Evolutionary conservation across 2,113 vertebrate genomes (phyloP).

Genomic region (Chiloscyllium plagiosum): DNA sequence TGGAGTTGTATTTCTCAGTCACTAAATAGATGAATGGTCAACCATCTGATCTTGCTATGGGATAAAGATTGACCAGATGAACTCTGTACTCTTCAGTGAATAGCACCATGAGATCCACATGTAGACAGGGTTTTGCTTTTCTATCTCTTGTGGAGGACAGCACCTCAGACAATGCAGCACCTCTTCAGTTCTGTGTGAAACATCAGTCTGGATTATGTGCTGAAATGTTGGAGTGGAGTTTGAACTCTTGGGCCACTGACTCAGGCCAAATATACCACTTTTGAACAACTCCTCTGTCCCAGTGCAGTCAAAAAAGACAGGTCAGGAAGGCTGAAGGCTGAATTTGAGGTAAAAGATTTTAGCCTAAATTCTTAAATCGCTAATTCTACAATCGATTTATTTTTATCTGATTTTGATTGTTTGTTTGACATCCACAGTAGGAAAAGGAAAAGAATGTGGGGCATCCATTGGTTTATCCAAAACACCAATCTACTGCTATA

Average conservation of each 20-base stretch:
- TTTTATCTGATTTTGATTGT: background rate
- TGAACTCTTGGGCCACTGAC: background rate
- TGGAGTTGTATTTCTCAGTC: background rate
- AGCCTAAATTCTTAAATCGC: background rate
- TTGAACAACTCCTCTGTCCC: background rate
- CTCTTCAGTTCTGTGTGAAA: background rate
- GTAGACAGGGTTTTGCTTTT: background rate
- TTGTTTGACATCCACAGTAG: background rate
- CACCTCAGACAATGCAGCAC: background rate
- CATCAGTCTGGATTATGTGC: background rate
- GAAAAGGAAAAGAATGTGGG: background rate
- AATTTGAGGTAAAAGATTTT: background rate
- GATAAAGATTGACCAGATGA: background rate
- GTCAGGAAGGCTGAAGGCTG: background rate
- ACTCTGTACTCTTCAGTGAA: background rate
- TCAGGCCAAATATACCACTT: too few species aligned
- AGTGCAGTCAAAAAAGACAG: background rate
- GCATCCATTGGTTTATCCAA: background rate
- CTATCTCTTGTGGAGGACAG: background rate
- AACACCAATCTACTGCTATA: background rate
- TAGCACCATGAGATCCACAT: background rate
- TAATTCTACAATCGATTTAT: background rate
- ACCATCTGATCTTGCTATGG: background rate
- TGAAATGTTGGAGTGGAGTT: background rate
- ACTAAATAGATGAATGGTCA: background rate